A percentile compares a stretch with the other conserved stretches of the same genome.
Conservation (phyloP, 2,888 invertebrate genomes). For the Eupsilia transversa region DNA sequence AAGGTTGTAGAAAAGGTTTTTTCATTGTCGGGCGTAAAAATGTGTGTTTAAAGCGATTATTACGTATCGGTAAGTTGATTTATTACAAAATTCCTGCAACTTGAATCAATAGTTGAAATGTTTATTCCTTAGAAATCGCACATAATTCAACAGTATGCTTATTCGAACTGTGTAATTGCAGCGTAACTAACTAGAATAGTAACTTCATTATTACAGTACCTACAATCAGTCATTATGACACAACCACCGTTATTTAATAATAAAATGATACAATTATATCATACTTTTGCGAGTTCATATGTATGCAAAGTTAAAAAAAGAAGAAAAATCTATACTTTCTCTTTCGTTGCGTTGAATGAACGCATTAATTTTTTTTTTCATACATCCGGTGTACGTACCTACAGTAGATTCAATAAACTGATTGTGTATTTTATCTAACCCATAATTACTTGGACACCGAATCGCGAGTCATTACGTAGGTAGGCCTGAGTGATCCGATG, state of each 20-base stretch:
- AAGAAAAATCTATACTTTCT: constrained; percentile 56
- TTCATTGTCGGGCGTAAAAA: not conserved
- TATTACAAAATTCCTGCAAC: constrained; percentile 2
- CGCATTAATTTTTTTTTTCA: constrained; percentile 23
- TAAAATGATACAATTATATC: constrained; percentile 54
- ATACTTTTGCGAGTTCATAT: constrained; percentile 38
- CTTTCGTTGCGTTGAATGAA: constrained; percentile 46
- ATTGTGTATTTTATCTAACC: constrained; percentile 19
- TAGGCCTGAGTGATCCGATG: not conserved
- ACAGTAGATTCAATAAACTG: constrained; percentile 22
- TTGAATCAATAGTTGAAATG: constrained; percentile 37
- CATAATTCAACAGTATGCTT: constrained; percentile 31
- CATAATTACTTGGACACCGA: constrained; percentile 5
- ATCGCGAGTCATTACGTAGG: constrained; percentile 1
- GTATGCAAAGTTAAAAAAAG: constrained; percentile 55
- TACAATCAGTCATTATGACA: constrained; percentile 30
- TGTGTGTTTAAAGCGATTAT: not conserved
- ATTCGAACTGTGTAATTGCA: constrained; percentile 39
- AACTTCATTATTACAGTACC: constrained; percentile 26
- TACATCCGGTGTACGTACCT: not conserved
- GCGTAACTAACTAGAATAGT: constrained; percentile 45
- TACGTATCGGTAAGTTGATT: not conserved
- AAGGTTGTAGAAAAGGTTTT: not conserved
- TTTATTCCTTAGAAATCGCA: constrained; percentile 42
- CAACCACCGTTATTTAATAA: constrained; percentile 47